A percentile compares a stretch with the other conserved stretches of the same genome.
Evolutionary conservation across 2,113 vertebrate species (phyloP).

Genomic region (Varanus komodoensis): DNA sequence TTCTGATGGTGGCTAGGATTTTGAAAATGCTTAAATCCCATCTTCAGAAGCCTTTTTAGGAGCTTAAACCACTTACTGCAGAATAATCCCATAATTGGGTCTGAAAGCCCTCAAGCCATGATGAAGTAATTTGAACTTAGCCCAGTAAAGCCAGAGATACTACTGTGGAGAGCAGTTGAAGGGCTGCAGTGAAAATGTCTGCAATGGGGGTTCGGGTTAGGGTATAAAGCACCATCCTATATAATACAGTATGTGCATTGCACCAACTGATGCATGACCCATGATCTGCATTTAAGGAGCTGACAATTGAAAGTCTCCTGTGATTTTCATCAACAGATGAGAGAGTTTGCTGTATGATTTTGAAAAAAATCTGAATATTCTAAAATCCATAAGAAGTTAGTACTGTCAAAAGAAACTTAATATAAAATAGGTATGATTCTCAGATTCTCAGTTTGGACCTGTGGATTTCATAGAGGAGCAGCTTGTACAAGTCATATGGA

Average conservation of each 20-base stretch:
- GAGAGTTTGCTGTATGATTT: background rate
- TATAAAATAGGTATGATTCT: too few relatives aligned
- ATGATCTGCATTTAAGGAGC: background rate
- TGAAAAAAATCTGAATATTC: background rate
- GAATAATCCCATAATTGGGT: constrained; percentile 23
- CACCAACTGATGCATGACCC: background rate
- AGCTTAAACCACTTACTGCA: constrained; percentile 20
- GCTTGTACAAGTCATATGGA: too few relatives aligned
- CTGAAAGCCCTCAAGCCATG: constrained; percentile 6
- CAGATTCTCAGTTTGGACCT: too few relatives aligned
- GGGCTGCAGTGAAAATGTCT: background rate
- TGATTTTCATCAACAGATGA: background rate
- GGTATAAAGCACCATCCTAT: background rate
- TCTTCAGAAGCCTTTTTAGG: constrained; percentile 22
- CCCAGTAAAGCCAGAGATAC: background rate
- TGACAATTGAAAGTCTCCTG: background rate
- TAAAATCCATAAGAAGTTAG: background rate
- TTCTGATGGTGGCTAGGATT: constrained; percentile 15
- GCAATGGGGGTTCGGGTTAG: background rate
- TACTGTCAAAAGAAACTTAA: background rate
- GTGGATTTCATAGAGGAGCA: too few relatives aligned
- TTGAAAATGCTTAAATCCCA: constrained; percentile 20
- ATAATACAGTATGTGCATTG: background rate
- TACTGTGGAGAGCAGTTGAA: background rate
- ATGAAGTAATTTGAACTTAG: constrained; percentile 11